Evolutionary conservation across 2,113 vertebrate species (phyloP).

Genomic region (Rhizomys pruinosus): DNA sequence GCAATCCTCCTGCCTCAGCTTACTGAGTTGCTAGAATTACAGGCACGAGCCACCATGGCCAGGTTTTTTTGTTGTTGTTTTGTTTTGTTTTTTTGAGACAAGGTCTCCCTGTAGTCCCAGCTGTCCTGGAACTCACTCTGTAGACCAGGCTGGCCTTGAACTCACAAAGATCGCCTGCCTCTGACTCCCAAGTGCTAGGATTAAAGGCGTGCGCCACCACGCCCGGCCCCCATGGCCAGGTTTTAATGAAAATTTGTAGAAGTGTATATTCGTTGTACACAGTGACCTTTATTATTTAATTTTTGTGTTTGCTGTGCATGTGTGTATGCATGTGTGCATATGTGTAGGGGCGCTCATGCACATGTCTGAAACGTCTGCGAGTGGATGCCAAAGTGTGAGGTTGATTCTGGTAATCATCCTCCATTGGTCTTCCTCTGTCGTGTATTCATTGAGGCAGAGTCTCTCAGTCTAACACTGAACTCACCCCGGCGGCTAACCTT

Average conservation of each 20-base stretch:
- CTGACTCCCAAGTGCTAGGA: too few relatives aligned
- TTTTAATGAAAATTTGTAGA: neutral
- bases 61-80: too few relatives aligned
- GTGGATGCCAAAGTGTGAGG: neutral
- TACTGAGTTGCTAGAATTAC: too few relatives aligned
- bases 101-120: too few relatives aligned
- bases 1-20: too few relatives aligned
- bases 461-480: neutral
- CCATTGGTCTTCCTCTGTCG: neutral
- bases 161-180: neutral
- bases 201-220: neutral
- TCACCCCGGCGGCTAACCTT: neutral
- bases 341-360: neutral
- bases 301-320: neutral
- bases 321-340: neutral
- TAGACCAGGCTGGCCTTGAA: too few relatives aligned
- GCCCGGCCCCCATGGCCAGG: neutral
- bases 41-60: too few relatives aligned
- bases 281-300: neutral
- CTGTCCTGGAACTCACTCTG: neutral
- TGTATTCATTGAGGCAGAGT: neutral
- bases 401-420: neutral
- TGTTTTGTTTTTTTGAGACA: too few relatives aligned
- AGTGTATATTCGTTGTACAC: neutral
- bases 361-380: accelerated